These are phyloP conservation scores for Spilarctia lutea DNA, from an alignment of 2,888 invertebrate species.

Conservation along the genomic window DNA sequence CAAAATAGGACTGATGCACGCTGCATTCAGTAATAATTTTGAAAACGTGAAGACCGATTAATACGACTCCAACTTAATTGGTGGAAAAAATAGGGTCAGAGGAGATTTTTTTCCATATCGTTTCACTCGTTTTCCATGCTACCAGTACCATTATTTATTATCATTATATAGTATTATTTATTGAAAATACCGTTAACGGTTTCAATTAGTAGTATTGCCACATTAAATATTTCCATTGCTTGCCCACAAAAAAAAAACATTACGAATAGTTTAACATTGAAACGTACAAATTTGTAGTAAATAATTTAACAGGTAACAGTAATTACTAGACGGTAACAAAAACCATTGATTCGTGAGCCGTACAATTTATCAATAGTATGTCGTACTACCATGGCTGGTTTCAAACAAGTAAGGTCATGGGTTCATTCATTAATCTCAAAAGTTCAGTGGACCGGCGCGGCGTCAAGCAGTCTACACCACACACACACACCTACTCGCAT, in stretches of 20 bases:
- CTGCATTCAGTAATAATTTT: neutral
- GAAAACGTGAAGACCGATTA: neutral
- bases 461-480: slow-evolving; percentile 42
- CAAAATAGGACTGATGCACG: too few species aligned
- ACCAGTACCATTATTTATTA: neutral
- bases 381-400: slow-evolving; percentile 21
- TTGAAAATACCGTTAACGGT: neutral
- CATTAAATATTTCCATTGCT: neutral
- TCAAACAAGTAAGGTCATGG: slow-evolving; percentile 16
- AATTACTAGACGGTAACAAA: neutral
- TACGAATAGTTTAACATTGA: neutral
- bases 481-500: slow-evolving; percentile 26
- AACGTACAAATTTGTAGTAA: neutral
- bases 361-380: slow-evolving; percentile 31
- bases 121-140: too few species aligned
- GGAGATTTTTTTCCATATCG: too few species aligned
- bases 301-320: neutral
- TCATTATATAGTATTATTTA: neutral
- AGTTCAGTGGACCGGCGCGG: slow-evolving; percentile 34
- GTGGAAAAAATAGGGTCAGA: too few species aligned
- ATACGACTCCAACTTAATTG: too few species aligned
- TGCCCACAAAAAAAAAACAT: neutral
- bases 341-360: neutral
- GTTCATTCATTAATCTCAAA: slow-evolving; percentile 26
- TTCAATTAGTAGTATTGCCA: neutral